These are phyloP conservation scores for Melolontha melolontha DNA, from an alignment of 2,888 invertebrate species.

Conservation along the genomic window DNA sequence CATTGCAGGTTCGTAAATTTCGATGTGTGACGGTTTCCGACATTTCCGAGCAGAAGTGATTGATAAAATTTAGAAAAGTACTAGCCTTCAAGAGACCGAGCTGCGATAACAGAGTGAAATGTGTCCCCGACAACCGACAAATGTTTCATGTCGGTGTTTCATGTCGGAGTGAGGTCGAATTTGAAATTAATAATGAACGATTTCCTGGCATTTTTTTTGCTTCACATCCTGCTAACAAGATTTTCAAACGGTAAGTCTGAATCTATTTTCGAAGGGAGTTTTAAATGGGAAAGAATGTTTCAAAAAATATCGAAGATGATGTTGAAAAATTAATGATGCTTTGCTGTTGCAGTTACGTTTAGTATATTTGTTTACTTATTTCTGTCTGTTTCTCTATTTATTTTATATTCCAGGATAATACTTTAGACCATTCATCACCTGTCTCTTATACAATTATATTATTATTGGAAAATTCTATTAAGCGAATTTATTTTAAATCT, in stretches of 20 bases:
- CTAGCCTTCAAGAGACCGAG: not conserved
- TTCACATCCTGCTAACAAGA: constrained; percentile 34
- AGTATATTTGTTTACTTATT: no score
- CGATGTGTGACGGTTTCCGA: constrained; percentile 2
- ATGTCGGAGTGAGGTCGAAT: constrained; percentile 26
- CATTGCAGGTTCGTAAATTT: constrained; percentile 16
- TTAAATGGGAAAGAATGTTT: no score
- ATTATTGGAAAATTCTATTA: no score
- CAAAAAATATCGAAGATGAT: no score
- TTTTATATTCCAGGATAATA: no score
- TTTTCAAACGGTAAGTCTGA: constrained; percentile 27
- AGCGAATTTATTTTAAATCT: no score
- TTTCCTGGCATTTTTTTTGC: constrained; percentile 37
- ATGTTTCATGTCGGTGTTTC: constrained; percentile 36
- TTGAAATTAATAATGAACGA: constrained; percentile 36
- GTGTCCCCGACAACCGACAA: constrained; percentile 33
- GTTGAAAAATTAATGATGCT: not conserved
- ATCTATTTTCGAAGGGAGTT: not conserved
- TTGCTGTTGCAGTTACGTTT: no score
- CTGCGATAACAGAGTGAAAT: constrained; percentile 11
- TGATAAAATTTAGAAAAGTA: constrained; percentile 22
- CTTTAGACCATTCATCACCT: no score
- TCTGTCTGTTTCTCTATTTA: no score
- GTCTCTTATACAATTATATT: no score
- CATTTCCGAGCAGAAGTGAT: not conserved